Percentiles rank a stretch among this genome's conserved stretches.
These are phyloP conservation scores for Setophaga kirtlandii DNA, from an alignment of 2,113 vertebrate genomes.

Conservation along the genomic window DNA sequence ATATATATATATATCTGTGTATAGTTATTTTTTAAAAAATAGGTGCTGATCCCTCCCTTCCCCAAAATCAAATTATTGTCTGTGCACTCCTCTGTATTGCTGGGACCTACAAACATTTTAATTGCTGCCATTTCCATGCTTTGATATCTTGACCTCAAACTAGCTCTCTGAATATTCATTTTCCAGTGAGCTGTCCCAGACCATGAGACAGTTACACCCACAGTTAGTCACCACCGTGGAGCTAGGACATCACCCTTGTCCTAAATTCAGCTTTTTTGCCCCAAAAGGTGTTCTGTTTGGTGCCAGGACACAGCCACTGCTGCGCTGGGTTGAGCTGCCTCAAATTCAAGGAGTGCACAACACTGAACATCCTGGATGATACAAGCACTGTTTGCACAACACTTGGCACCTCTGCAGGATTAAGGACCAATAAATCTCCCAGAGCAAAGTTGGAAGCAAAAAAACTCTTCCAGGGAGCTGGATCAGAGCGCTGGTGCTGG, in stretches of 20 bases:
- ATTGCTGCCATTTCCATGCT: neutral
- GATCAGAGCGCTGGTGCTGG: neutral
- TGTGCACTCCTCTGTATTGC: accelerated
- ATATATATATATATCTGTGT: too few relatives aligned
- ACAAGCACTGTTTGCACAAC: neutral
- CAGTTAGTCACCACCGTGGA: neutral
- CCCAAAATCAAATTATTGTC: neutral
- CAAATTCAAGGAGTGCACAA: neutral
- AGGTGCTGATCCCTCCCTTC: neutral
- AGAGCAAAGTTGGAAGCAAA: neutral
- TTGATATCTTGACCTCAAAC: neutral
- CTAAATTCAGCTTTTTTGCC: neutral
- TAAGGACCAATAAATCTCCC: neutral
- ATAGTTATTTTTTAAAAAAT: too few relatives aligned
- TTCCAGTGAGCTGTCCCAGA: neutral
- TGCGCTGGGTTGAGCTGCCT: neutral
- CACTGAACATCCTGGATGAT: neutral
- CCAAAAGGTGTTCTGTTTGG: neutral
- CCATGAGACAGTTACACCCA: neutral
- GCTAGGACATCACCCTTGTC: neutral
- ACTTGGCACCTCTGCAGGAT: neutral
- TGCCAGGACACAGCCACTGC: neutral
- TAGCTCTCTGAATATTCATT: neutral
- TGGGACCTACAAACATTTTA: accelerated
- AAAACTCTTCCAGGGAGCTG: neutral